A percentile compares a stretch with the other conserved stretches of the same genome.
Evolutionary conservation across 2,888 invertebrate species (phyloP).

Genomic region (Brachyopa scutellaris): DNA sequence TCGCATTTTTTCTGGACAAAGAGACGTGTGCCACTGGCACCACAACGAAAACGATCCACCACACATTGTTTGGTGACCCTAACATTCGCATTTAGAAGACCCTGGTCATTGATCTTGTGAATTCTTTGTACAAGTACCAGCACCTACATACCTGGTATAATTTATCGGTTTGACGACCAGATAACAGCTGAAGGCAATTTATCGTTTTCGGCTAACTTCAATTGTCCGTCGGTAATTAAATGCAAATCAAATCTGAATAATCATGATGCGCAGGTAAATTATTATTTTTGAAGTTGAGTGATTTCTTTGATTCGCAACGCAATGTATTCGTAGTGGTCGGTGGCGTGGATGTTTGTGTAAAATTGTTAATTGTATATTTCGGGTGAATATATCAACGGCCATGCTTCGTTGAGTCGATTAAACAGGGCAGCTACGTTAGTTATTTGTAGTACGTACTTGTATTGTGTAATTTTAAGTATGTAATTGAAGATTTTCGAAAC

Average conservation of each 20-base stretch:
- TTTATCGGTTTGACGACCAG: background rate
- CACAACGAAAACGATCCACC: too few relatives aligned
- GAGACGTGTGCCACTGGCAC: constrained; percentile 1
- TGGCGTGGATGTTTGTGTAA: constrained; percentile 34
- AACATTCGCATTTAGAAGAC: constrained; percentile 8
- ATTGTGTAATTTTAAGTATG: constrained; percentile 24
- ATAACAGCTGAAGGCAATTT: background rate
- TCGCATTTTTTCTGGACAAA: constrained; percentile 7
- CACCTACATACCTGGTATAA: background rate
- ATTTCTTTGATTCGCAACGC: constrained; percentile 19
- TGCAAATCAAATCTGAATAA: constrained; percentile 23
- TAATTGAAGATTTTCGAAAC: constrained; percentile 34
- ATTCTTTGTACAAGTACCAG: too few relatives aligned
- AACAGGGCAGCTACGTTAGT: constrained; percentile 1
- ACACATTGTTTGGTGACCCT: constrained; percentile 13
- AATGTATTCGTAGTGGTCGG: background rate
- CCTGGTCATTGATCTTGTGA: constrained; percentile 34
- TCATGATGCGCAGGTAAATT: background rate
- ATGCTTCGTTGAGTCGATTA: constrained; percentile 31
- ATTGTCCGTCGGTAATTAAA: constrained; percentile 18
- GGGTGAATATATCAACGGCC: constrained; percentile 18
- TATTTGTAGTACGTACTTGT: background rate
- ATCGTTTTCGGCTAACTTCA: background rate
- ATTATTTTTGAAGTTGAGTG: constrained; percentile 1
- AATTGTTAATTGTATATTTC: constrained; percentile 31